phyloP scores from a whole-genome alignment of 2,888 invertebrate genomes.

The Tenthredo notha region DNA sequence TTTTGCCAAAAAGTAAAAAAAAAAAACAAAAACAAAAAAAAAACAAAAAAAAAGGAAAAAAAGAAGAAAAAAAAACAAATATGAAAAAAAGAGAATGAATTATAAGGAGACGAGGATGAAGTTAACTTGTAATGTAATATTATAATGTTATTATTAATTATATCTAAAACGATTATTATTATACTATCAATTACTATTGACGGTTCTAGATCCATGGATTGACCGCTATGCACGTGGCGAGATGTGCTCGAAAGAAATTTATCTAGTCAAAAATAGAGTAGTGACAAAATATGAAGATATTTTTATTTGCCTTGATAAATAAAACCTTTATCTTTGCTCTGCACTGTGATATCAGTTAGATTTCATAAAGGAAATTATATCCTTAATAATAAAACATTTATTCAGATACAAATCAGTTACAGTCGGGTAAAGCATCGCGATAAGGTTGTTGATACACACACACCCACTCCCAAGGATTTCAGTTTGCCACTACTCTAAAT shows the following conservation, averaged over 20 bases:
- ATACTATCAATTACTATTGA: conserved; percentile 51
- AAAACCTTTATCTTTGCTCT: conserved; percentile 32
- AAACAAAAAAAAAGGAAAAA: conserved; percentile 55
- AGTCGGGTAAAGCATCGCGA: not conserved
- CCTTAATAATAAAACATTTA: conserved; percentile 26
- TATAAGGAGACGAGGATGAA: conserved; percentile 47
- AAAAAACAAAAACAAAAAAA: conserved; percentile 54
- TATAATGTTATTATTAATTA: conserved; percentile 51
- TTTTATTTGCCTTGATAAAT: conserved; percentile 25
- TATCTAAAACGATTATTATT: conserved; percentile 45
- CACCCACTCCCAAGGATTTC: not conserved
- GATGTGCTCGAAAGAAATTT: conserved; percentile 42
- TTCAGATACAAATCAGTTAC: conserved; percentile 12
- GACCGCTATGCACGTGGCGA: conserved; percentile 53
- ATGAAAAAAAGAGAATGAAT: conserved; percentile 48
- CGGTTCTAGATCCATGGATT: conserved; percentile 54
- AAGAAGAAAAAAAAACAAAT: conserved; percentile 53
- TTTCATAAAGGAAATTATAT: conserved; percentile 52
- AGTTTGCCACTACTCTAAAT: conserved; percentile 43
- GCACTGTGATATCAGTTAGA: conserved; percentile 42
- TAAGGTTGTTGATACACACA: not conserved
- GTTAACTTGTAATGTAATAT: conserved; percentile 51
- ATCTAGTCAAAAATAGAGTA: conserved; percentile 46
- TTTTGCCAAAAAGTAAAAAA: conserved; percentile 63
- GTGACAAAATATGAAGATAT: conserved; percentile 43